Evolutionary conservation across 2,113 vertebrate species (phyloP), one percentile per base, ranked within the genome.

Genomic region (Symphodus melops): DNA sequence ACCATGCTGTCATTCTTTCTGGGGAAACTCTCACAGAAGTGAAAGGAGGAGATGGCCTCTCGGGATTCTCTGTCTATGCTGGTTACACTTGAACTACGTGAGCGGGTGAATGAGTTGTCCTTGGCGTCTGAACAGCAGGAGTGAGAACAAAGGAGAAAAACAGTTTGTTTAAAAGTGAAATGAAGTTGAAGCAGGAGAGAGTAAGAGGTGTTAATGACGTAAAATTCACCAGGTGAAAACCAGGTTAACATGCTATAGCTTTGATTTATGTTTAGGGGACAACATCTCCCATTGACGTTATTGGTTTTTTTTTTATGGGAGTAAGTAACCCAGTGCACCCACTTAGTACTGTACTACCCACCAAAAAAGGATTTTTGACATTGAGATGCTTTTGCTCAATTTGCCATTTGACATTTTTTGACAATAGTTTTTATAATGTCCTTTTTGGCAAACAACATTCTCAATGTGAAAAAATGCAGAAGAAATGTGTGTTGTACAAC

Each of bases 1-100:
- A 94, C 85, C 0, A 87, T 70, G 0, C 85, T 88, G 58, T 98
- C 97, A 0, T 92, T 81, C 91, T 97, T 99, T 83, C 95, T 95
- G 19, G 96, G 95, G 75, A 95, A 96, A 36, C 95, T 97, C 90
- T 99, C 97, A 79, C 96, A 96, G 78, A 99, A 98, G 88, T 95
- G 94, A 77, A 98, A 95, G 85, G 97, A 94, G 75, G 96, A 97
- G 91, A 99, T 95, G 42, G 96, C 95, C 91, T 99, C 98, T 0
- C 97, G 95, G 25, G 97, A 95, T 84, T 99, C 98, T 75, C 97
- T 93, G 83, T 99, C 98, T 82, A 99, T 97, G 92, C 98, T 99
- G 89, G 96, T 96, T 68, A 98, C 96, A 58, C 97, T 99, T 56
- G 98, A 98, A 86, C 97, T 99, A 72, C 97, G 95, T 0, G 98